Conservation (phyloP, 2,113 vertebrate species). For the Bufo bufo region DNA sequence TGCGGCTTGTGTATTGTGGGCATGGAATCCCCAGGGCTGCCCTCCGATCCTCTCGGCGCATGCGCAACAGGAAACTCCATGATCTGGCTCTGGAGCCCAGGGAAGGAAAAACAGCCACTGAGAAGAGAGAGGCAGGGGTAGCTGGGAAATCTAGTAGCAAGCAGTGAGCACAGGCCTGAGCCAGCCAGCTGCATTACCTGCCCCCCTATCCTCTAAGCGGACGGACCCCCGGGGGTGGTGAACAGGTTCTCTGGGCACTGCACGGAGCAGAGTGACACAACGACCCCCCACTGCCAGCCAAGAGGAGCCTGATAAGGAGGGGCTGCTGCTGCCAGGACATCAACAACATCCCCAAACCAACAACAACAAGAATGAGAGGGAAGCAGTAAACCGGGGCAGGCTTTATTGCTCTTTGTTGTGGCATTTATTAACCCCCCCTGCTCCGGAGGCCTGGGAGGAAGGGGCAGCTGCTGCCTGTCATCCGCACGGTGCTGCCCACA, state of each 20-base stretch:
- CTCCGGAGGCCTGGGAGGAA: constrained; percentile 28
- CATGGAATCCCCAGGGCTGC: constrained; percentile 81
- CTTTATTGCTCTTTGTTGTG: constrained; percentile 60
- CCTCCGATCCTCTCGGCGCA: constrained; percentile 76
- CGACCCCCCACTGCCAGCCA: not conserved
- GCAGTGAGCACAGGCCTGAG: constrained; percentile 53
- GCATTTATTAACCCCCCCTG: constrained; percentile 37
- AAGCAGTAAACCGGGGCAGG: constrained; percentile 37
- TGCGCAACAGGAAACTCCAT: constrained; percentile 84
- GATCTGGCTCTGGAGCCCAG: constrained; percentile 78
- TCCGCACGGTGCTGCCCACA: not conserved
- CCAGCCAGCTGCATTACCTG: constrained; percentile 30
- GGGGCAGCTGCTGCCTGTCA: constrained; percentile 26
- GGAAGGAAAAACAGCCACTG: constrained; percentile 58
- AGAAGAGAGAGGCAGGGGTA: constrained; percentile 61
- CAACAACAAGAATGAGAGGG: constrained; percentile 53
- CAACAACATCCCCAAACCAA: constrained; percentile 54
- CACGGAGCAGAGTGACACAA: constrained; percentile 17
- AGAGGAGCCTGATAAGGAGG: constrained; percentile 41
- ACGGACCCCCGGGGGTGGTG: not conserved
- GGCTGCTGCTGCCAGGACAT: constrained; percentile 54
- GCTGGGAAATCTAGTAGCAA: constrained; percentile 54
- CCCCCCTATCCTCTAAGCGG: not conserved
- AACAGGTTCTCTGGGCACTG: constrained; percentile 22
- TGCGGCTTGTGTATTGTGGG: constrained; percentile 76